These are phyloP conservation scores for Carposina sasakii DNA, from an alignment of 1,140 invertebrate species.

Conservation along the genomic window DNA sequence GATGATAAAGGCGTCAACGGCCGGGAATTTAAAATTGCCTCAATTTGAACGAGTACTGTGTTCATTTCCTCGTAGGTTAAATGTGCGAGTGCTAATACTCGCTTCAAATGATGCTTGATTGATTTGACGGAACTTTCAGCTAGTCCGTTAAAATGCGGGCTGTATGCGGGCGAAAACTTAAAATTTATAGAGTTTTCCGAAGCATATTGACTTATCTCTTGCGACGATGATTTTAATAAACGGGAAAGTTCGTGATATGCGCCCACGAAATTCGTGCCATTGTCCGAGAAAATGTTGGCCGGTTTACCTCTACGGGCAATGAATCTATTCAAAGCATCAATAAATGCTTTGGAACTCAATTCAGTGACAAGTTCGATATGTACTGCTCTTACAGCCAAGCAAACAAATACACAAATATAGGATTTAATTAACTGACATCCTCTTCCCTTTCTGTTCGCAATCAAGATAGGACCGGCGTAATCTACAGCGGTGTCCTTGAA, in stretches of 20 bases:
- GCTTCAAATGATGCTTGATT: conserved; percentile 19
- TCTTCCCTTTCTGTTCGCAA: conserved; percentile 9
- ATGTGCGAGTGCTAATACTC: conserved; percentile 13
- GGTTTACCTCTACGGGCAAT: conserved; percentile 7
- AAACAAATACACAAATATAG: conserved; percentile 14
- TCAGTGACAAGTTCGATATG: conserved; percentile 12
- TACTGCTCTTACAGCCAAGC: conserved; percentile 8
- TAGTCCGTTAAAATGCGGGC: conserved; percentile 16
- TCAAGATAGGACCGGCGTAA: conserved; percentile 9
- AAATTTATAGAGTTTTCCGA: neutral
- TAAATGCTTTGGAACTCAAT: conserved; percentile 1
- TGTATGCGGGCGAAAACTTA: conserved; percentile 5
- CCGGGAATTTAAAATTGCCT: conserved; percentile 38
- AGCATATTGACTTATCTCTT: neutral
- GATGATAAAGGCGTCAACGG: conserved; percentile 29
- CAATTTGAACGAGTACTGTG: conserved; percentile 28
- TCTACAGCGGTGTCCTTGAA: conserved; percentile 8
- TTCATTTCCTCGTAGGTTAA: conserved; percentile 27
- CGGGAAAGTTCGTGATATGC: conserved; percentile 6
- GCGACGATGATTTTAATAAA: neutral
- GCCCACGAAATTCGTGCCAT: conserved; percentile 11
- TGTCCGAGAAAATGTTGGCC: conserved; percentile 6
- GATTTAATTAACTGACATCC: conserved; percentile 9
- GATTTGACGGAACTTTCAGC: conserved; percentile 17
- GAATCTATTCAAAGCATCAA: conserved; percentile 10